phyloP scores from a whole-genome alignment of 2,797 vertebrate genomes.

The Sciurus carolinensis region DNA sequence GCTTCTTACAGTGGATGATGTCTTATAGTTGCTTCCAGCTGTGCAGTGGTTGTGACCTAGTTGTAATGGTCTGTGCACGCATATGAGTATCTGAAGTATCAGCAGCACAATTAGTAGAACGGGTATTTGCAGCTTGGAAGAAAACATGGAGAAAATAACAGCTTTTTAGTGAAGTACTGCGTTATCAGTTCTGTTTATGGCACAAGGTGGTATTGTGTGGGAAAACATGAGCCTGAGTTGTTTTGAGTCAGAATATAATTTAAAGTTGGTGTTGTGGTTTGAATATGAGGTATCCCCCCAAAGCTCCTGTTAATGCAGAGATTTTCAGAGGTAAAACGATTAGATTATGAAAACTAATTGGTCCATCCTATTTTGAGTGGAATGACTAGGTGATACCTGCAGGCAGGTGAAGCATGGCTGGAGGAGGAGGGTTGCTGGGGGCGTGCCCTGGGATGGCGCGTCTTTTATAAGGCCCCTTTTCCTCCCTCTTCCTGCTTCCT shows the following conservation, averaged over 20 bases:
- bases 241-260: slow-evolving; percentile 14
- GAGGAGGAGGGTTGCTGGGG: too few relatives aligned
- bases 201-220: neutral
- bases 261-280: neutral
- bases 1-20: neutral
- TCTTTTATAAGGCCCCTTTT: too few relatives aligned
- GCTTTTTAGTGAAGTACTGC: neutral
- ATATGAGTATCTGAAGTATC: neutral
- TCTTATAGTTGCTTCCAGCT: neutral
- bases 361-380: too few relatives aligned
- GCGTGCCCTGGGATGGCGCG: too few relatives aligned
- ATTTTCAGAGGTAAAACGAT: too few relatives aligned
- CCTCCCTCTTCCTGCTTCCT: too few relatives aligned
- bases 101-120: neutral
- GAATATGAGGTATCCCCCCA: too few relatives aligned
- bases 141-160: fast-evolving
- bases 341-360: too few relatives aligned
- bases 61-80: neutral
- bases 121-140: neutral
- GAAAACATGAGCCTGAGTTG: neutral
- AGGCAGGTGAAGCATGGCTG: too few relatives aligned
- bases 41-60: neutral
- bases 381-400: too few relatives aligned
- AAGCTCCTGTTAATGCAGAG: too few relatives aligned
- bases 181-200: neutral